phyloP scores from a whole-genome alignment of 2,797 vertebrate genomes.

The Siniperca obscura region DNA sequence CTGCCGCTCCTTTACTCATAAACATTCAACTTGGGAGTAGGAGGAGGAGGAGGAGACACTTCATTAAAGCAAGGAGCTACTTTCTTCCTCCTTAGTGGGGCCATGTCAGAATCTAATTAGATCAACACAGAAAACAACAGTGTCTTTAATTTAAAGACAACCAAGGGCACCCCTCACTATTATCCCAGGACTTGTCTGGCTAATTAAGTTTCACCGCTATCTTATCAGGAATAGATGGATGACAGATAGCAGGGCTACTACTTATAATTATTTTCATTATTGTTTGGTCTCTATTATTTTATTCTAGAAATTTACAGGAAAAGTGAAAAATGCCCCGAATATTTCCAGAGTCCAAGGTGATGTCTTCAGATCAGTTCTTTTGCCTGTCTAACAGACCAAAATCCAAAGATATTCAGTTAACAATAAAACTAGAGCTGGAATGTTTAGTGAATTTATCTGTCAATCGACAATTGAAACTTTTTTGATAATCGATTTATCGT shows the following conservation, averaged over 20 bases:
- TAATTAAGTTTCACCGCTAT: constrained; percentile 1
- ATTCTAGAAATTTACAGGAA: not conserved
- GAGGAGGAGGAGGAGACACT: constrained; percentile 50
- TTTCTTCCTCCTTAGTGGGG: constrained; percentile 40
- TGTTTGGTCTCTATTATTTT: not conserved
- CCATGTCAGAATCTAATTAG: constrained; percentile 49
- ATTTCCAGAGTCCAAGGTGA: not conserved
- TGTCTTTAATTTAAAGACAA: constrained; percentile 41
- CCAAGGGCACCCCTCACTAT: not conserved
- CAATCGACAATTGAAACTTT: not conserved
- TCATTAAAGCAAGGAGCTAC: constrained; percentile 64
- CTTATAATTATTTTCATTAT: not conserved
- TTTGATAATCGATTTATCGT: not conserved
- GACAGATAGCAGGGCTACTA: not conserved
- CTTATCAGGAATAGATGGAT: not conserved
- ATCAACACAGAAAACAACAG: constrained; percentile 40
- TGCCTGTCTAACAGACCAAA: not conserved
- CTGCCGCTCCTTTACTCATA: constrained; percentile 23
- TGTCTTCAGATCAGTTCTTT: not conserved
- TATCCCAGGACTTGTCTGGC: not conserved
- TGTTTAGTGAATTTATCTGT: too few relatives aligned
- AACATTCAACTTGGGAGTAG: constrained; percentile 22
- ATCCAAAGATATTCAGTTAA: not conserved
- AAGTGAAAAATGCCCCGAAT: not conserved
- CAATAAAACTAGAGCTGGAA: not conserved